phyloP scores from a whole-genome alignment of 2,113 vertebrate species.

The Pitta sordida region DNA sequence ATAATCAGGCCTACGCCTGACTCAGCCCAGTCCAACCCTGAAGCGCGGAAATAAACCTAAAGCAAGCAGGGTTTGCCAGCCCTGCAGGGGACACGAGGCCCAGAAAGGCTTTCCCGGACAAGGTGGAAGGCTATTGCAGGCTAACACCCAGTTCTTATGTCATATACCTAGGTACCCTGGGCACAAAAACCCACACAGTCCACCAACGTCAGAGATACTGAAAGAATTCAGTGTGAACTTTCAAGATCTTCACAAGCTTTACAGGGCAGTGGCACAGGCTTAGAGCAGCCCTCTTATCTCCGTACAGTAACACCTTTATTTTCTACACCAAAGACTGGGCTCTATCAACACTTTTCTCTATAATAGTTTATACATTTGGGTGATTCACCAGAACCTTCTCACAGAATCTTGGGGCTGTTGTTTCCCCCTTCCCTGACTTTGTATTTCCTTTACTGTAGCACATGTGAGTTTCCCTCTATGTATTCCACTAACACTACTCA shows the following conservation, averaged over 20 bases:
- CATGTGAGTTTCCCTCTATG: neutral
- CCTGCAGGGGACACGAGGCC: rapidly evolving
- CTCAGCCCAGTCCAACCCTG: rapidly evolving
- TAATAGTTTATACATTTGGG: neutral
- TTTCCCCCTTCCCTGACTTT: too few species aligned
- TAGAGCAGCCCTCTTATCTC: neutral
- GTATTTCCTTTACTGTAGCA: neutral
- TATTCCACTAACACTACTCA: neutral
- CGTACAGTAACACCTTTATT: neutral
- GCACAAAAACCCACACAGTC: neutral
- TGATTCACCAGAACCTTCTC: neutral
- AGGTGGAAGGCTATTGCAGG: neutral
- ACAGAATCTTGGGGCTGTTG: neutral
- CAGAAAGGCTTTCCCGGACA: neutral
- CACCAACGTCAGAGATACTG: neutral
- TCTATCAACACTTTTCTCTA: neutral
- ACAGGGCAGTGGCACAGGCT: neutral
- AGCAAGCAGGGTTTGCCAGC: neutral
- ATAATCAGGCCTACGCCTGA: neutral
- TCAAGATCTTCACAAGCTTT: neutral
- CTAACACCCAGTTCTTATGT: neutral
- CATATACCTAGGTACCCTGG: neutral
- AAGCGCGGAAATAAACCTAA: neutral
- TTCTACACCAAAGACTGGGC: neutral
- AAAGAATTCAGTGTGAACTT: neutral